Base-by-base conservation (phyloP, 2,113 vertebrate genomes). In the Muntiacus reevesi region DNA sequence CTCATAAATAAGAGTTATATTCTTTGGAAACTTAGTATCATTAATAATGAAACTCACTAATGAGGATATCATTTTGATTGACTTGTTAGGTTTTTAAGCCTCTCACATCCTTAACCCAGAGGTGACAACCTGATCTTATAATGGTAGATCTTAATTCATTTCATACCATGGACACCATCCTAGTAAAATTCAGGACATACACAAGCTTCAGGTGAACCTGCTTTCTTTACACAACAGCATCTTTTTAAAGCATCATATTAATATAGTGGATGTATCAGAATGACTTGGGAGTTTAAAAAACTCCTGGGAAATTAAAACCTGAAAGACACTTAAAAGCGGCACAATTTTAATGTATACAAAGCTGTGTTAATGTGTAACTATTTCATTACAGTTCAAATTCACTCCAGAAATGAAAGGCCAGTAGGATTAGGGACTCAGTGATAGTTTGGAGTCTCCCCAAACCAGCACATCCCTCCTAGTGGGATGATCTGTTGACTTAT, bases 281-380 rank as follows among this genome's bases (percentile, higher is more conserved):
- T 93, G 30, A 57, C 43, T 88, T 82, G 21, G 79, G 97, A 97
- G 92, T 95, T 93, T 98, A 96, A 98, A 96, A 98, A 94, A 94
- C 92, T 94, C 95, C 89, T 88, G 54, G 85, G 59, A 90, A 89
- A 67, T 89, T 83, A 90, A 94, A 95, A 82, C 47, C n/a, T 82
- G 2, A 43, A 57, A 94, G 91, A 74, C 79, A 89, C 93, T 92
- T 60, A 43, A 92, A 92, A 71, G 74, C 45, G 83, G 21, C 60
- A 89, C 96, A 92, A 94, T 99, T 99, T 99, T 99, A 99, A 99
- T 99, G 97, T 98, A 99, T 99, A 99, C 99, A 99, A 99, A 99
- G 99, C 99, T 98, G 17, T 98, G 59, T 95, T 93, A 87, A 96
- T 98, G 64, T 90, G 55, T 98, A 97, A 98, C 36, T 96, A 97